Base-by-base conservation (phyloP, 2,888 invertebrate genomes). In the Ophion ventricosus region DNA sequence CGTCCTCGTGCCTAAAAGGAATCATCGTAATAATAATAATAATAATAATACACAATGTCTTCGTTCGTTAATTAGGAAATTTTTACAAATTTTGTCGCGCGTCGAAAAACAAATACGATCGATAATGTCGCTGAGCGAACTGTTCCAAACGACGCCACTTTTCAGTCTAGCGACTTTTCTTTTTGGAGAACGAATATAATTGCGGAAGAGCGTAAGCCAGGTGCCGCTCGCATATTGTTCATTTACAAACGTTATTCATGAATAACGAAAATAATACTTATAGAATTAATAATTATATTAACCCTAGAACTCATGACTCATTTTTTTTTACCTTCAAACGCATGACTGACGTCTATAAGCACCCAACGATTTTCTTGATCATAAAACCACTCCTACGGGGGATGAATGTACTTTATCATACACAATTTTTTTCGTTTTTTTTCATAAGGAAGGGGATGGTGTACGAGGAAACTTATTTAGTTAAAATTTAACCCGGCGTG, bases 101-200 rank as follows among this genome's bases (percentile, higher is more conserved):
- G 77, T 67, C 57, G 63, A 63, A 78, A 73, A 63, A 67, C 49
- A 70, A 70, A 26, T 79, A 57, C 29, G 73, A 63, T 80, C 63
- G 80, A 70, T 57, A 66, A 14, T 78, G 23, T 81, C 81, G 84
- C 82, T 84, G 84, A 82, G 84, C 84, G 84, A 84, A 70, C 63
- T 54, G 25, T 49, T 49, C 49, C 59, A 73, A n/a, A 25, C 43
- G 69, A 63, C 67, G 73, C 11, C 29, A 56, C 29, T 29, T 35
- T 40, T 23, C 40, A 35, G 64, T 74, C 40, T 11, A 54, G 17
- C 23, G 10, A 25, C 23, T 17, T 49, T 49, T 40, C 7, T 35
- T 10, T 49, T 49, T 49, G 4, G 49, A 29, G 75, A 75, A 72
- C 35, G 7, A 35, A 35, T 49, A 75, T 73, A 14, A 56, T 73